Evolutionary conservation across 2,797 vertebrate species (phyloP), one percentile per base, ranked within the genome.

Genomic region (Sebastes glaucus): DNA sequence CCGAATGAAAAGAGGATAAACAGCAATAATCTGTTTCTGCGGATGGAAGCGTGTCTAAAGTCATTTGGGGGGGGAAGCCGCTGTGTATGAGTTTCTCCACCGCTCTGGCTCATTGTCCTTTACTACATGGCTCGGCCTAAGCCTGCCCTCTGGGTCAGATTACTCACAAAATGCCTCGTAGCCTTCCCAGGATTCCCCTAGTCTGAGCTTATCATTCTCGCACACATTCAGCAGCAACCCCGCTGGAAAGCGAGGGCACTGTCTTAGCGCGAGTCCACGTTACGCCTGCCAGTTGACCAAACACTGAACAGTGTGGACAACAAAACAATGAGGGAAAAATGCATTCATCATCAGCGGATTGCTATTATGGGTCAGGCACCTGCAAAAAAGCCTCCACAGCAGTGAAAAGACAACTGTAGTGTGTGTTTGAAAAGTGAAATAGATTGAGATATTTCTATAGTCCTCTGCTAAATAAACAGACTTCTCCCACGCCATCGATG

Each of bases 31-130:
- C 93, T 93, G 88, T 92, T 93, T 90, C 82, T 87, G 89, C 64
- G 92, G 90, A 93, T 78, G 72, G 88, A 84, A 94, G 93, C 92
- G 91, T 94, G 90, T 91, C 93, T 94, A 94, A 95, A 94, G 89
- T 94, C 91, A 92, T 95, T 94, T 91, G 74, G 80, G 84, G 71
- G 71, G 22, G 80, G 87, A 52, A 80, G 89, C 59, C 20, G 83
- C 86, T 87, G 89, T 85, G 93, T 90, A 87, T 90, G 91, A 89
- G 87, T 93, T 91, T 91, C 92, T 92, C 77, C 81, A 81, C 85
- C 77, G 77, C 92, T 92, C 82, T 85, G 89, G 88, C 89, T 94
- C 92, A 92, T 94, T 94, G 93, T 94, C 92, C 94, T 93, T 86
- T 82, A 88, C 90, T 87, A 88, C 91, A 86, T 59, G 88, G 90